Evolutionary conservation across 2,797 vertebrate species (phyloP).

Genomic region (Poeciliopsis infans): DNA sequence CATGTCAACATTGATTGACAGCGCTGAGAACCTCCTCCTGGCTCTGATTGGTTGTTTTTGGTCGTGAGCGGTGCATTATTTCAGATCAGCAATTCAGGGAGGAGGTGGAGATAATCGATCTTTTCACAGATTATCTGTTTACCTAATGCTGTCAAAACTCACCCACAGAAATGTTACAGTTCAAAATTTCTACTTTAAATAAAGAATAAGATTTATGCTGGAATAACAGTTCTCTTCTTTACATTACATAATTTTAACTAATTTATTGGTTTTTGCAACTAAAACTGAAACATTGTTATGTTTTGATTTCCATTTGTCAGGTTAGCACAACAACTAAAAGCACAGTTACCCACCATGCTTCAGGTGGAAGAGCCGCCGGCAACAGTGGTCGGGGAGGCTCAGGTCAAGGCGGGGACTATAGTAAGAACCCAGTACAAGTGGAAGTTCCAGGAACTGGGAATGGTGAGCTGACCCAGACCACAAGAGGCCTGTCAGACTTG

Average conservation of each 20-base stretch:
- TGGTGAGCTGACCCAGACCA: slow-evolving; percentile 85
- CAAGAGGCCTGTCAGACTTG: slow-evolving; percentile 90
- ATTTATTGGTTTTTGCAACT: background rate
- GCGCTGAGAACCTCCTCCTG: no score
- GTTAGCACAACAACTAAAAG: slow-evolving; percentile 85
- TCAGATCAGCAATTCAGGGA: no score
- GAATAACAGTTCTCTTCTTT: background rate
- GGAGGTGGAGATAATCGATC: no score
- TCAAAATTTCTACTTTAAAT: background rate
- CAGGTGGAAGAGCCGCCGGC: slow-evolving; percentile 72
- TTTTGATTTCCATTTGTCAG: slow-evolving; percentile 33
- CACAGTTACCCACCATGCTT: slow-evolving; percentile 75
- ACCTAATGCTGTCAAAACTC: background rate
- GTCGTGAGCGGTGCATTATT: no score
- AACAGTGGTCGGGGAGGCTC: slow-evolving; percentile 75
- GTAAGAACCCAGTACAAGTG: slow-evolving; percentile 85
- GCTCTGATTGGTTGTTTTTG: no score
- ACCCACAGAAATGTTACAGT: background rate
- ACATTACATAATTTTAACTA: background rate
- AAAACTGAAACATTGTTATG: background rate
- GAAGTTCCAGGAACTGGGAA: slow-evolving; percentile 82
- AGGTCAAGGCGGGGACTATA: slow-evolving; percentile 80
- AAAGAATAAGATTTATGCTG: background rate
- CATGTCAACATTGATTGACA: no score
- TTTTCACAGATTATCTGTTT: background rate